These are phyloP conservation scores for Pachypeltis micranthus DNA, from an alignment of 1,140 invertebrate genomes.

Conservation along the genomic window DNA sequence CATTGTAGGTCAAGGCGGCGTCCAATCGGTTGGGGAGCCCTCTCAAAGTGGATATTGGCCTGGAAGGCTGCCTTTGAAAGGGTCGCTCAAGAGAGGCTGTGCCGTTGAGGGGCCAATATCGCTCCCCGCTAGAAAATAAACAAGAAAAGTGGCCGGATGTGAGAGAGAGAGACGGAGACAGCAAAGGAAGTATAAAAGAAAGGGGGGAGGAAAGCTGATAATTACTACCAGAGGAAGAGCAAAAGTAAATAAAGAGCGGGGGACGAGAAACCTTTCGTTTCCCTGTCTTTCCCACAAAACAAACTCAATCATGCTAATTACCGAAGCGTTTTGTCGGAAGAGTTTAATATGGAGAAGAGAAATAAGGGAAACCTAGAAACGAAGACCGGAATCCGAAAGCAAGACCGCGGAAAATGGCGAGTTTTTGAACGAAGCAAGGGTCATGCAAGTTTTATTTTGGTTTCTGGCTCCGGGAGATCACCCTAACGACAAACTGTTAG, in stretches of 20 bases:
- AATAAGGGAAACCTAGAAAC: no score
- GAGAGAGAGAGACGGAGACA: background rate
- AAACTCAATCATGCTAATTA: conserved; percentile 7
- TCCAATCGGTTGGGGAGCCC: conserved; percentile 49
- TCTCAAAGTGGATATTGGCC: conserved; percentile 51
- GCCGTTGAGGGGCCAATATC: conserved; percentile 60
- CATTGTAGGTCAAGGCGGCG: conserved; percentile 49
- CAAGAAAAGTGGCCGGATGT: conserved; percentile 40
- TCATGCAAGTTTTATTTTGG: no score
- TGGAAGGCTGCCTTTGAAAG: conserved; percentile 54
- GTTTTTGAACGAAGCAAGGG: no score
- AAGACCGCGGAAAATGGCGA: no score
- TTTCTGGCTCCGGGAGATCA: no score
- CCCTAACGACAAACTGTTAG: no score
- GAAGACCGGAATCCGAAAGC: no score
- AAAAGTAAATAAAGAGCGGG: background rate
- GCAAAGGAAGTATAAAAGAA: background rate
- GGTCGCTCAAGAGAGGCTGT: conserved; percentile 26
- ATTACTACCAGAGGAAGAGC: background rate
- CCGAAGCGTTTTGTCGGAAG: no score
- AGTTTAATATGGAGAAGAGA: no score
- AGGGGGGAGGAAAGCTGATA: background rate
- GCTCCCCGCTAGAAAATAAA: conserved; percentile 45
- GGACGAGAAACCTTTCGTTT: background rate
- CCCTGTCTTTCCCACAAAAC: background rate